Evolutionary conservation across 2,797 vertebrate species (phyloP), one percentile per base, ranked within the genome.

Genomic region (Acanthurus lineatus): DNA sequence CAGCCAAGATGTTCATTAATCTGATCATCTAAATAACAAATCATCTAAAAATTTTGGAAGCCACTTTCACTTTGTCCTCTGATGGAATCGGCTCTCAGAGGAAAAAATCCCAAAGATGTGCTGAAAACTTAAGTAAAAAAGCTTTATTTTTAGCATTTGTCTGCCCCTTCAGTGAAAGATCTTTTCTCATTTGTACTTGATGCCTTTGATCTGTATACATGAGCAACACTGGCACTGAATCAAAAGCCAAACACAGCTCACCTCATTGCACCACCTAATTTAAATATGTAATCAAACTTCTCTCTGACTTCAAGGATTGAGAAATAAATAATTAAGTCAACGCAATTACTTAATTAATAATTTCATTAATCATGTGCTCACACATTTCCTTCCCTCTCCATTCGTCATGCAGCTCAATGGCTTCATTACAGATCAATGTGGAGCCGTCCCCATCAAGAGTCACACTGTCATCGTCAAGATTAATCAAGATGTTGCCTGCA

Each of bases 401-500:
- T 95, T 93, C 79, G 88, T 95, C 94, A 94, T 78, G 84, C 86
- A 42, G 89, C 93, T 94, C 93, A 95, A 89, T 91, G 90, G 81
- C 88, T 90, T 95, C 90, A 94, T 95, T 96, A 95, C 91, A 84
- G 95, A 95, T 94, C 90, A 89, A 95, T 94, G 95, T 93, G 94
- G 92, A 91, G 82, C 90, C 91, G 91, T 94, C 88, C 82, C 88
- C 90, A 93, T 92, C 91, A 87, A 95, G 86, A 93, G 86, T 88
- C 85, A 76, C 67, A 73, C 84, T 94, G 93, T 93, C 94, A 95
- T 92, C 95, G 83, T 90, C 78, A 85, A 93, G 91, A 96, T 95
- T 95, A 96, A 96, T 96, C 96, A 95, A 96, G 94, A 96, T 91
- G 90, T 94, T 91, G 92, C 89, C 82, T 92, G 92, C 90, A 92